Evolutionary conservation across 2,888 invertebrate genomes (phyloP), one percentile per base, ranked within the genome.

Genomic region (Agrochola litura): DNA sequence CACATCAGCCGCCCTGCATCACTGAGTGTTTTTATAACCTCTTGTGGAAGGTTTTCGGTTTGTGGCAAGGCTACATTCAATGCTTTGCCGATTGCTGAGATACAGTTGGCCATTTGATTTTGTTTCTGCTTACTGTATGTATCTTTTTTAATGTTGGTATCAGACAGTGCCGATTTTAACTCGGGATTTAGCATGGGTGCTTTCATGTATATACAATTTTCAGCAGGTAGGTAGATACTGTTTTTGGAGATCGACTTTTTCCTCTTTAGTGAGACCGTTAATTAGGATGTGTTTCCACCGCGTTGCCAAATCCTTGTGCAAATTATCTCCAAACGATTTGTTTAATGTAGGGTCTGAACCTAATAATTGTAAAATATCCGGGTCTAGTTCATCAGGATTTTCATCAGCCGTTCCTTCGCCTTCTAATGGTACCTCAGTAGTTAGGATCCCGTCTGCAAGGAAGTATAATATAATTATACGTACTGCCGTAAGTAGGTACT

Each of bases 1-100:
- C 86, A 86, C 12, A 87, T 22, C 0, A 86, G 49, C 9, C 83
- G 68, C 4, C 82, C 84, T 49, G 86, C 83, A n/a, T 84, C 82
- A 49, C 63, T 68, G n/a, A 77, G 30, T 22, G 69, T 10, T 49
- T 82, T 86, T 54, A 83, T 78, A 30, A 81, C 46, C 0, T 81
- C 63, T 54, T 77, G 79, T 14, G 77, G 77, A 10, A 64, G 30
- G 52, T 56, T 6, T 56, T 46, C 1, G 70, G 19, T 30, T 73
- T 65, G 30, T 2, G 78, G 76, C 41, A 63, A 58, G 6, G 41
- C 56, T 25, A 25, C 1, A 30, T 76, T 81, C 1, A 86, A 22
- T 8, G 54, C 79, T 66, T 80, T 70, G 3, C 81, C 84, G 14
- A 82, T 77, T 8, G 82, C 80, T 14, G 85, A 60, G 2, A 85